Evolutionary conservation across 1,140 invertebrate genomes (phyloP), one percentile per base, ranked within the genome.

Genomic region (Rhizoglyphus robini): DNA sequence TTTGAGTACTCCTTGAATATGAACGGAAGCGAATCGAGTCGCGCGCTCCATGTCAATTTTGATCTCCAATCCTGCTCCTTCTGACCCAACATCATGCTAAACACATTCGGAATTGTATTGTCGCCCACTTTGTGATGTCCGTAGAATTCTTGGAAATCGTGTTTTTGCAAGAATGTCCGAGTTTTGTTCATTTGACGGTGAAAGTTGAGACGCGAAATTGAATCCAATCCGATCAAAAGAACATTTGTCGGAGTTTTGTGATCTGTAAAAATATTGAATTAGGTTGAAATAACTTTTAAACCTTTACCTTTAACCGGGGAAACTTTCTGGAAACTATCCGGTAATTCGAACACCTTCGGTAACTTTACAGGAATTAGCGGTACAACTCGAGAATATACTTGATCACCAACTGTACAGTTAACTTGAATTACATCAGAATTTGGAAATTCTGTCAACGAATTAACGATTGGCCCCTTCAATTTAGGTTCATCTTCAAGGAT

Each of bases 81-180:
- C 23, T 27, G 8, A 32, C 77, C 77, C 1, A 72, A 71, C 29
- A 79, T 65, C 29, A 77, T 69, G 0, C 77, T 71, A 0, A 74
- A 65, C 31, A 79, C 62, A 69, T 78, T 79, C 0, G 77, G 77
- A 58, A 74, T 75, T 4, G 78, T 78, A 63, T 79, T 79, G 51
- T 77, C 75, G 15, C 72, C 78, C 1, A 77, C 71, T 72, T 79
- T 79, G 32, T 54, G 51, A 32, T 54, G 51, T 11, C 51, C 51
- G 8, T 11, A 32, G 8, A 54, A 8, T 32, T 8, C 8, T 25
- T 25, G 23, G 23, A 54, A 54, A 32, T 20, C 5, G 8, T 54
- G 8, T 32, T 5, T 11, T 11, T 54, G 8, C 23, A 54, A 8
- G 20, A 54, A 54, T 25, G 51, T 32, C 8, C 23, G 8, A 11